Percentiles rank a stretch among this genome's conserved stretches.
Evolutionary conservation across 2,797 vertebrate genomes (phyloP).

Genomic region (Eulemur coronatus): DNA sequence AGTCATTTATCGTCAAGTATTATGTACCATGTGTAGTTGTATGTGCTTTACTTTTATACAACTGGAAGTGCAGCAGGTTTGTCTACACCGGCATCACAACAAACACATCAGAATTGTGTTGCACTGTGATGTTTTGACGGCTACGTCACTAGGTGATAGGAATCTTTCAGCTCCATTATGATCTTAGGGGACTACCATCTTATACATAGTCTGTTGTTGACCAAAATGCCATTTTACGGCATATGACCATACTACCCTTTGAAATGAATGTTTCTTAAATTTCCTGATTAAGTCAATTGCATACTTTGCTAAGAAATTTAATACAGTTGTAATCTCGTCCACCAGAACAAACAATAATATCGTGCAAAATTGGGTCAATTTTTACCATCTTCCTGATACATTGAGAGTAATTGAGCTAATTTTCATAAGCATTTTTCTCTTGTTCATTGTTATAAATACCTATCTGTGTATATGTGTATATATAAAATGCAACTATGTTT

Average conservation of each 20-base stretch:
- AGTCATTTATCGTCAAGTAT: background rate
- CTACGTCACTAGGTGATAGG: background rate
- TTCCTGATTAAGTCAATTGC: background rate
- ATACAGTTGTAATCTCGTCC: background rate
- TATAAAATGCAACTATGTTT: background rate
- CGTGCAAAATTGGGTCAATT: background rate
- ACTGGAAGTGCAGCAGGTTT: background rate
- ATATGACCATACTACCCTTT: background rate
- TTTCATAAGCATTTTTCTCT: background rate
- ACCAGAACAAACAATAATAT: accelerated
- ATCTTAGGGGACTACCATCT: background rate
- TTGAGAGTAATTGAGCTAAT: background rate
- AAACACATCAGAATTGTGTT: background rate
- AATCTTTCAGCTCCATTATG: background rate
- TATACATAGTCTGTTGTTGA: background rate
- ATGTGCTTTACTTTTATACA: background rate
- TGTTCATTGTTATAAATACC: background rate
- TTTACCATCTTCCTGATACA: background rate
- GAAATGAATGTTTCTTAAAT: background rate
- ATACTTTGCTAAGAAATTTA: background rate
- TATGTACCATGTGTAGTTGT: background rate
- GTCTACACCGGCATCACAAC: background rate
- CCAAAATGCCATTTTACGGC: background rate
- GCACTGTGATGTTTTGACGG: background rate
- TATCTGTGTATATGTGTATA: background rate